Conservation (phyloP, 2,888 invertebrate species). For the Euzophera pinguis region DNA sequence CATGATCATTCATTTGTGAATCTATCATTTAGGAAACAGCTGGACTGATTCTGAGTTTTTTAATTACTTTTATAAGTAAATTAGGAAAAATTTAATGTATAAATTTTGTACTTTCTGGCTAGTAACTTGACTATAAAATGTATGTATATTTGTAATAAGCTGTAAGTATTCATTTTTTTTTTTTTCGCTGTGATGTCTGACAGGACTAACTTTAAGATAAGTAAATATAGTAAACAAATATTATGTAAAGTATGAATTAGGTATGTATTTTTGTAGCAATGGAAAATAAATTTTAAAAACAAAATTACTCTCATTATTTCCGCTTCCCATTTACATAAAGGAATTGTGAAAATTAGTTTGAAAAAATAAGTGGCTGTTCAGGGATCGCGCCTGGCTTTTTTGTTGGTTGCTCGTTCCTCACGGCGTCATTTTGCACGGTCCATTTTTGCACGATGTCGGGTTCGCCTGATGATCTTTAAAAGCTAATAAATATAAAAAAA, state of each 20-base stretch:
- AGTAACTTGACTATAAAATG: too few species aligned
- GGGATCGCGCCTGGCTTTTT: constrained; percentile 18
- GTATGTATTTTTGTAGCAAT: constrained; percentile 62
- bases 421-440: neutral
- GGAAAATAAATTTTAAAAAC: constrained; percentile 48
- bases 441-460: too few species aligned
- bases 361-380: constrained; percentile 27
- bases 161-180: neutral
- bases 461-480: too few species aligned
- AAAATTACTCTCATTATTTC: constrained; percentile 27
- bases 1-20: too few species aligned
- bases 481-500: too few species aligned
- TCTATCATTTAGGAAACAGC: too few species aligned
- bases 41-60: too few species aligned
- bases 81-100: too few species aligned
- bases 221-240: constrained; percentile 16
- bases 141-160: neutral
- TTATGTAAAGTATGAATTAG: constrained; percentile 36
- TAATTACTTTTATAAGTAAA: too few species aligned
- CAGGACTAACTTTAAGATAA: constrained; percentile 19
- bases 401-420: neutral
- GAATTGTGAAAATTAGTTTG: constrained; percentile 28
- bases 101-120: too few species aligned
- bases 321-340: constrained; percentile 25
- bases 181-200: constrained; percentile 34